Conservation (phyloP, 2,113 vertebrate genomes). For the Limnothrissa miodon region DNA sequence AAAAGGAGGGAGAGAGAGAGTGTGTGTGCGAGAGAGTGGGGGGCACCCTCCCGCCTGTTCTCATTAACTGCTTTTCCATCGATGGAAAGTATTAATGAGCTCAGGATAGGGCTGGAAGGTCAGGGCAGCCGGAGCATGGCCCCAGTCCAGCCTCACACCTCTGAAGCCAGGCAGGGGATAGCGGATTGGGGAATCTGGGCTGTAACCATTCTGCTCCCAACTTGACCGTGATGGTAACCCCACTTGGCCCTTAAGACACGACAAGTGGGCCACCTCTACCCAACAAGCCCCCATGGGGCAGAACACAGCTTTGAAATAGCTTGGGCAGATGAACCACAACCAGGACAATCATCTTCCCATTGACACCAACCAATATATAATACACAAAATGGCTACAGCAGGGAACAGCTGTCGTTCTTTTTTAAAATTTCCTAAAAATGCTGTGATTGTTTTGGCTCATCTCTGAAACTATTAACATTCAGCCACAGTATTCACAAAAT, state of each 20-base stretch:
- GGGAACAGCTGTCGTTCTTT: background rate
- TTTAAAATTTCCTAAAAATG: too few species aligned
- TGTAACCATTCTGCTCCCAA: background rate
- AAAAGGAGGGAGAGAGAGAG: background rate
- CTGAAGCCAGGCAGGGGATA: too few species aligned
- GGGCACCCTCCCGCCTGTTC: slow-evolving; percentile 26
- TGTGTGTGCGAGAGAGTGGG: background rate
- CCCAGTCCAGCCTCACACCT: background rate
- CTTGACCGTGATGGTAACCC: background rate
- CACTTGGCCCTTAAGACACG: background rate
- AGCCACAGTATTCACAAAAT: too few species aligned
- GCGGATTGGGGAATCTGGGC: too few species aligned
- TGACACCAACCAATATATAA: background rate
- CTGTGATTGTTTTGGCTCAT: too few species aligned
- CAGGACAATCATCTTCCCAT: background rate
- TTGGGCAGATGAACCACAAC: background rate
- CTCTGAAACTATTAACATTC: too few species aligned
- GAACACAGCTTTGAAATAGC: background rate
- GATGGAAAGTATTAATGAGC: slow-evolving; percentile 21
- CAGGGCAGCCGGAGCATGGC: background rate
- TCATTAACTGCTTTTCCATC: slow-evolving; percentile 34
- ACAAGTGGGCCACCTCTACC: background rate
- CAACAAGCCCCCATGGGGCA: background rate
- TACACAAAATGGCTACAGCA: background rate
- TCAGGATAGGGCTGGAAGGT: background rate